These are phyloP conservation scores for Ormyrus rosae DNA, from an alignment of 2,888 invertebrate species.

Conservation along the genomic window DNA sequence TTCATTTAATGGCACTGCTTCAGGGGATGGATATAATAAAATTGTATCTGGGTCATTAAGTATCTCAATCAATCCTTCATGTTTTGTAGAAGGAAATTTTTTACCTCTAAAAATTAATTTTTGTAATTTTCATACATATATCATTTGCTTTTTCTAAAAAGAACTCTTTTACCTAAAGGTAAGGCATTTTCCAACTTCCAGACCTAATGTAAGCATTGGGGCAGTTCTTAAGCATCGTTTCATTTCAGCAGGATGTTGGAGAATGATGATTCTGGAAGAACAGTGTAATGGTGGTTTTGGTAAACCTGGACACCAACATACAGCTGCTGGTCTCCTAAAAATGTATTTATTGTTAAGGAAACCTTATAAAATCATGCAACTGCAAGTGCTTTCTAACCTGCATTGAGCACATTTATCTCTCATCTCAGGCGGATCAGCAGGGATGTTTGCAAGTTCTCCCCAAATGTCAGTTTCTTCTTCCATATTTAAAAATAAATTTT, in stretches of 20 bases:
- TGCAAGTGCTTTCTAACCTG: constrained; percentile 79
- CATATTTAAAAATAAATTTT: constrained; percentile 55
- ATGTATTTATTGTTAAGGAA: constrained; percentile 5
- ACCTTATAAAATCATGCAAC: background rate
- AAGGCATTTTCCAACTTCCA: constrained; percentile 86
- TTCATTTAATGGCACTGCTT: constrained; percentile 83
- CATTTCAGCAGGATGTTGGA: constrained; percentile 96
- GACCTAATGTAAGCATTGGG: constrained; percentile 89
- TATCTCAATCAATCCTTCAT: constrained; percentile 81
- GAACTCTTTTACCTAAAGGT: constrained; percentile 69
- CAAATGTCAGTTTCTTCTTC: constrained; percentile 76
- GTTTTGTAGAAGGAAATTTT: constrained; percentile 86
- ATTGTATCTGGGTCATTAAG: constrained; percentile 83
- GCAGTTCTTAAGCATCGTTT: constrained; percentile 92
- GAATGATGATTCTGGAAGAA: constrained; percentile 84
- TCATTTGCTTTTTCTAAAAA: constrained; percentile 9
- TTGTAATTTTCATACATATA: background rate
- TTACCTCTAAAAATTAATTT: constrained; percentile 84
- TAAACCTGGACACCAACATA: constrained; percentile 94
- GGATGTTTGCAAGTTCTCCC: constrained; percentile 85
- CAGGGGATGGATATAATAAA: constrained; percentile 87
- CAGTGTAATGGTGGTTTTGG: constrained; percentile 84
- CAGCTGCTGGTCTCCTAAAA: constrained; percentile 85
- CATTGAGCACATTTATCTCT: constrained; percentile 84
- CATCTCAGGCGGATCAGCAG: constrained; percentile 86